phyloP scores from a whole-genome alignment of 2,797 vertebrate species.

The Glossophaga mutica region DNA sequence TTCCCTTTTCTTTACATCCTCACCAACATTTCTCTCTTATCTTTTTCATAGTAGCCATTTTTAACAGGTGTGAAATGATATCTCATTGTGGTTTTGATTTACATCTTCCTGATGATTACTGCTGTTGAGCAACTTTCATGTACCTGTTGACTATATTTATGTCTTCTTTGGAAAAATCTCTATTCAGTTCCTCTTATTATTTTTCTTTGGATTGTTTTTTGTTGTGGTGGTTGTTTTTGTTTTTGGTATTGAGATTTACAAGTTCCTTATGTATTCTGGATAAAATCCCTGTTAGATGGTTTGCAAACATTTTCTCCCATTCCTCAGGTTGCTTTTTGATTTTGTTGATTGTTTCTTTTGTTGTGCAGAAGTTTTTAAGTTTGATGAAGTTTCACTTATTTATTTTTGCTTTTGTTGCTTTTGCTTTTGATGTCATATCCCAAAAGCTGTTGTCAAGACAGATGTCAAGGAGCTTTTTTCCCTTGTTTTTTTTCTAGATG shows the following conservation, averaged over 20 bases:
- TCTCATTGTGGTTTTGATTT: not conserved
- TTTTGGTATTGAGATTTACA: not conserved
- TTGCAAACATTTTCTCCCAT: not conserved
- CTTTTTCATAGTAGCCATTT: not conserved
- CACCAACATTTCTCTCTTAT: not conserved
- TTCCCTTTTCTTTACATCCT: not conserved
- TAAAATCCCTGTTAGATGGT: not conserved
- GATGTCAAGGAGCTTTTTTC: not conserved
- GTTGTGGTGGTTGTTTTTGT: not conserved
- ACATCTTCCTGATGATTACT: not conserved
- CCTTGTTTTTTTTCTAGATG: not conserved
- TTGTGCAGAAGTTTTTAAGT: not conserved
- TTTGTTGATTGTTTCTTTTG: not conserved
- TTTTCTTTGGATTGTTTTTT: not conserved
- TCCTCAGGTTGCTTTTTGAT: not conserved
- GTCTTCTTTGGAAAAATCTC: not conserved
- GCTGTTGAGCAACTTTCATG: not conserved
- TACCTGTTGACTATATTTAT: not conserved
- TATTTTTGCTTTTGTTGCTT: not conserved
- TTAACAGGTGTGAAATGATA: not conserved
- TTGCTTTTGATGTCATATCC: not conserved
- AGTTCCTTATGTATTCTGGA: not conserved
- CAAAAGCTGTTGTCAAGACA: not conserved
- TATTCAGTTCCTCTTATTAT: not conserved
- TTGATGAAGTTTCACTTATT: not conserved